A percentile compares a stretch with the other conserved stretches of the same genome.
Conservation (phyloP, 2,113 vertebrate species). For the Cisticola juncidis region DNA sequence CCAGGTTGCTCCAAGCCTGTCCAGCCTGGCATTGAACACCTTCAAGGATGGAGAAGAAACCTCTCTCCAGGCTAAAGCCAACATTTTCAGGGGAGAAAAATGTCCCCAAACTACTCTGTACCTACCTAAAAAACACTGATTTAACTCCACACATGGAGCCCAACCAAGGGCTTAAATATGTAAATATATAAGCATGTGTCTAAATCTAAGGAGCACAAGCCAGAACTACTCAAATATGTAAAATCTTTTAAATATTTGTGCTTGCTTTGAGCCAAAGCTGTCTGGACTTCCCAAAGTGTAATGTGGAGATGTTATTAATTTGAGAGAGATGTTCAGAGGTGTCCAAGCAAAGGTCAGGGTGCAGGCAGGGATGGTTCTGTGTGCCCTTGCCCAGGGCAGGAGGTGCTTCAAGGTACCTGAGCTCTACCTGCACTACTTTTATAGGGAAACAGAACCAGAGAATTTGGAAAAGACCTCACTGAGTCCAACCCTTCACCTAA, state of each 20-base stretch:
- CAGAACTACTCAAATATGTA: fast-evolving
- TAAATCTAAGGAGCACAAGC: background rate
- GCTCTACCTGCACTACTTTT: background rate
- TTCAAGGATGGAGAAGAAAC: background rate
- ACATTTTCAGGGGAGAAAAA: background rate
- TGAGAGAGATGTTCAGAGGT: background rate
- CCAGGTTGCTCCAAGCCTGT: fast-evolving
- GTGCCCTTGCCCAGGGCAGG: background rate
- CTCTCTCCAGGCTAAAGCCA: background rate
- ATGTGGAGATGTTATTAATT: background rate
- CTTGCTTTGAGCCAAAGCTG: background rate
- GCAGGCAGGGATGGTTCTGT: background rate
- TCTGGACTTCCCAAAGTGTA: background rate
- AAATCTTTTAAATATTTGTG: background rate
- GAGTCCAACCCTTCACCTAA: background rate
- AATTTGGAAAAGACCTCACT: fast-evolving
- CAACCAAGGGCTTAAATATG: background rate
- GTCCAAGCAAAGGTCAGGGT: background rate
- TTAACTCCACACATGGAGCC: background rate
- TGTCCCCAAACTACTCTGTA: background rate
- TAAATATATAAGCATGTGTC: background rate
- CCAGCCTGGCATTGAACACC: background rate
- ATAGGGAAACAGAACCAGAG: background rate
- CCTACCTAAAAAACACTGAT: background rate
- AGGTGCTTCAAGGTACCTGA: background rate